Conservation (phyloP, 1,140 invertebrate genomes). For the Cotesia vestalis region DNA sequence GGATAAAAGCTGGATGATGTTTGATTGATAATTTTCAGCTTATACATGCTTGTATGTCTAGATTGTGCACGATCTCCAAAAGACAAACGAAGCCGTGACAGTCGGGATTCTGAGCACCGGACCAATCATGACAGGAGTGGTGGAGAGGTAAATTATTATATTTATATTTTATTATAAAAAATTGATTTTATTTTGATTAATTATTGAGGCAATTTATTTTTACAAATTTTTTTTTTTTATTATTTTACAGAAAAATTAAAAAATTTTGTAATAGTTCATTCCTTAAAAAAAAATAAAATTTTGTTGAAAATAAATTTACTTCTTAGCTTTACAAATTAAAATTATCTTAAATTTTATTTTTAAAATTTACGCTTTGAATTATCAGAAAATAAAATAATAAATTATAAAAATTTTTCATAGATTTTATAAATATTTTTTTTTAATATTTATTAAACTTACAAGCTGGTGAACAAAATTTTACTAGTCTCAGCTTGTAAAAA, state of each 20-base stretch:
- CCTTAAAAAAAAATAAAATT: too few relatives aligned
- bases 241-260: background rate
- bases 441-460: background rate
- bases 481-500: too few relatives aligned
- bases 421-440: too few relatives aligned
- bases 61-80: constrained; percentile 83
- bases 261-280: too few relatives aligned
- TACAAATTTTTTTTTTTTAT: too few relatives aligned
- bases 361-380: too few relatives aligned
- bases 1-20: constrained; percentile 46
- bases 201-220: background rate
- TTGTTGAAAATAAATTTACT: too few relatives aligned
- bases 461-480: background rate
- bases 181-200: background rate
- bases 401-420: too few relatives aligned
- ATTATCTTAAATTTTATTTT: too few relatives aligned
- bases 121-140: constrained; percentile 86
- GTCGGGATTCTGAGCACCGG: constrained; percentile 81
- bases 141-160: constrained; percentile 70
- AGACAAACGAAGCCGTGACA: constrained; percentile 81
- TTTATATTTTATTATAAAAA: background rate
- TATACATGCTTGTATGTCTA: constrained; percentile 63
- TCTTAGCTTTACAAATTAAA: too few relatives aligned
- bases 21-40: constrained; percentile 56
- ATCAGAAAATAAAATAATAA: too few relatives aligned